Evolutionary conservation across 1,140 invertebrate species (phyloP), one percentile per base, ranked within the genome.

Genomic region (Drosophila varians): DNA sequence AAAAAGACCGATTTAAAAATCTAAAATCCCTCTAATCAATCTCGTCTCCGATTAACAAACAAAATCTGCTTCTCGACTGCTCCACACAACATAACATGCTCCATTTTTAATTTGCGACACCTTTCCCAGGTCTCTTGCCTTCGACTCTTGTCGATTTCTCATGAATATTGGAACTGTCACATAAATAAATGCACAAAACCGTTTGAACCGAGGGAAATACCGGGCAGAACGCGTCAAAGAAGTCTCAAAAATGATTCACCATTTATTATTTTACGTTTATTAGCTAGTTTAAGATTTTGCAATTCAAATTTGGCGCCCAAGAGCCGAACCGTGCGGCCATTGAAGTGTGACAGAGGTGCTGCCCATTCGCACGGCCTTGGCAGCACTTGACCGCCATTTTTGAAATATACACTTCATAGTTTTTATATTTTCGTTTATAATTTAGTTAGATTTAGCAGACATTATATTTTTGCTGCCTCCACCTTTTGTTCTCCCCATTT

Each of bases 101-200:
- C 31, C 19, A 26, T 40, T 38, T 73, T 38, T 51, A 53, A 28
- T 61, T 46, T 48, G 21, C 34, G 47, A 42, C 68, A 42, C 48
- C 26, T 43, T 43, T 21, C 21, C 25, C 56, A 64, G 69, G 70
- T 74, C 45, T 42, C 23, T 55, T 38, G 6, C 36, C 38, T 48
- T 42, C 69, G 66, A 69, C 64, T 42, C 36, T 48, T 45, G 45
- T 53, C 28, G 42, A 51, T 47, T 34, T 58, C 47, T 57, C n/a
- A 51, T 34, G 26, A 42, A 56, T 23, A 73, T 55, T 18, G 42
- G 49, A 77, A 38, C 21, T 36, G 28, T 47, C 16, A 64, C 55
- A 73, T 77, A 82, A 74, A 87, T 86, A 86, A 86, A 77, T 82
- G 82, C 82, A 86, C 82, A 86, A n/a, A 62, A 51, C 46, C 66